These are phyloP conservation scores for Anthrax anthrax DNA, from an alignment of 2,888 invertebrate genomes.

Conservation along the genomic window DNA sequence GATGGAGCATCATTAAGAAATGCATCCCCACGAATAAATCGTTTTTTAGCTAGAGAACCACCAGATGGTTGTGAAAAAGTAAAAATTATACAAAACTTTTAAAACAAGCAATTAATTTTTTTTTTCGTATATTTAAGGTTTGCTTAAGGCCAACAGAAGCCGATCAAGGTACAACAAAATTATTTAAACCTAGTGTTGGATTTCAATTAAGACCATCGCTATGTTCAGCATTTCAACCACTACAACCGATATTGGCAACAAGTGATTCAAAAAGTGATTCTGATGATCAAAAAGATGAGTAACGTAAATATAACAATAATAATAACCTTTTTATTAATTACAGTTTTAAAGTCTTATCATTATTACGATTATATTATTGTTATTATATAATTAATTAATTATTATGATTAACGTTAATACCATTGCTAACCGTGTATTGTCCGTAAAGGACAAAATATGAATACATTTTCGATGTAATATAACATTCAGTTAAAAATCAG, in stretches of 20 bases:
- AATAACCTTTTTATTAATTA: too few relatives aligned
- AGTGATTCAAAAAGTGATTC: too few relatives aligned
- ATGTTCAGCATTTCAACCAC: constrained; percentile 65
- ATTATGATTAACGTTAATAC: too few relatives aligned
- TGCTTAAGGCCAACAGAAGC: constrained; percentile 13
- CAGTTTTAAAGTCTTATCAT: too few relatives aligned
- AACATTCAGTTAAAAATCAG: too few relatives aligned
- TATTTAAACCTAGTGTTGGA: constrained; percentile 48
- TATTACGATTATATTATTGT: too few relatives aligned
- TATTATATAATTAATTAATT: too few relatives aligned
- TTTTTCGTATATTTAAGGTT: constrained; percentile 7
- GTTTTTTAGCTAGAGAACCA: constrained; percentile 71
- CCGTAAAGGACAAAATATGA: too few relatives aligned
- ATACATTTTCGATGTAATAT: too few relatives aligned
- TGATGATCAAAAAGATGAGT: too few relatives aligned
- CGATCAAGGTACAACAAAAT: constrained; percentile 12
- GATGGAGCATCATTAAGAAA: constrained; percentile 52
- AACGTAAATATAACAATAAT: too few relatives aligned
- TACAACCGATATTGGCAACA: constrained; percentile 6
- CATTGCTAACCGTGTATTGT: too few relatives aligned
- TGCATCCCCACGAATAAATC: constrained; percentile 72
- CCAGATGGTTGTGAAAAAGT: constrained; percentile 83
- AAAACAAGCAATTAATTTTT: constrained; percentile 5
- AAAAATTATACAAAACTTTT: background rate
- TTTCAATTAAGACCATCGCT: constrained; percentile 67